These are phyloP conservation scores for Sorex fumeus DNA, from an alignment of 2,113 vertebrate species.

Conservation along the genomic window DNA sequence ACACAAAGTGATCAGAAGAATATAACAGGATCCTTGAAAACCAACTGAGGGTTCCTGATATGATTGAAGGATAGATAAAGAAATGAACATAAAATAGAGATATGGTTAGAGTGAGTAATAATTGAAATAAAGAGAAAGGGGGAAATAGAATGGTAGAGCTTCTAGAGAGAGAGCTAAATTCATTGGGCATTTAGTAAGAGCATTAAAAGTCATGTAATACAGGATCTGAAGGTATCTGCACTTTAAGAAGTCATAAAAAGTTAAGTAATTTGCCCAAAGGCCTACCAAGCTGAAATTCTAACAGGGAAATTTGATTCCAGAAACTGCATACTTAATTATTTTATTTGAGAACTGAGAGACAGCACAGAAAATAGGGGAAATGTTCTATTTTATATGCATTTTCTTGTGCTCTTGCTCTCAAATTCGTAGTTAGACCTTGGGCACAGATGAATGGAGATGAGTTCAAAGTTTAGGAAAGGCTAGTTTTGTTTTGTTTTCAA, in stretches of 20 bases:
- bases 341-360: neutral
- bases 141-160: neutral
- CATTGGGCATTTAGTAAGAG: neutral
- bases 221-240: neutral
- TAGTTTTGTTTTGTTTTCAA: neutral
- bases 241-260: neutral
- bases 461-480: slow-evolving; percentile 12
- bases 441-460: slow-evolving; percentile 13
- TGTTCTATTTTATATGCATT: neutral
- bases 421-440: neutral
- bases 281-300: slow-evolving; percentile 29
- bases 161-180: neutral
- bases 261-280: slow-evolving; percentile 23
- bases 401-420: neutral
- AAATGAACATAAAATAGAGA: neutral
- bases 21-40: neutral
- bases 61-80: neutral
- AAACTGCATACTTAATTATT: neutral
- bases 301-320: neutral
- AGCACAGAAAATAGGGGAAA: neutral
- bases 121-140: neutral
- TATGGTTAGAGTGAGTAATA: neutral
- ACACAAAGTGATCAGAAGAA: neutral
- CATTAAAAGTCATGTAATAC: neutral
- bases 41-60: neutral